Percentiles rank a stretch among this genome's conserved stretches.
These are phyloP conservation scores for Lepus americanus DNA, from an alignment of 2,113 vertebrate genomes.

Conservation along the genomic window DNA sequence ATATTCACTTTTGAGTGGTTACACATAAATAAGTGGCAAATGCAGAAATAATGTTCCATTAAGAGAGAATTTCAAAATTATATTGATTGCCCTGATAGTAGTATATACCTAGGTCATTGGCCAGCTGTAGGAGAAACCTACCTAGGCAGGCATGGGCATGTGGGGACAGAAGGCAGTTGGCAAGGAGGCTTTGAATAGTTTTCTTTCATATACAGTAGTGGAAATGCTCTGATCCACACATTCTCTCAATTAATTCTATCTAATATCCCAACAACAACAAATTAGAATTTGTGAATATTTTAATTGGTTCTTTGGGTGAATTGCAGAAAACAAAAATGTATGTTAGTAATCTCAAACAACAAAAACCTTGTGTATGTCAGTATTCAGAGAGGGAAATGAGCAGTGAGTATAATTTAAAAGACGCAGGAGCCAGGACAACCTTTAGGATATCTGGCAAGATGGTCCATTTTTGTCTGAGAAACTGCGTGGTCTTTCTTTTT, in stretches of 20 bases:
- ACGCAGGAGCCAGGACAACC: neutral
- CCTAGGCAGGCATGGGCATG: neutral
- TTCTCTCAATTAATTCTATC: slow-evolving; percentile 41
- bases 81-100: neutral
- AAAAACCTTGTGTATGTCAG: neutral
- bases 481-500: neutral
- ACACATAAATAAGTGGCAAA: neutral
- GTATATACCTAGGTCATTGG: neutral
- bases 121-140: neutral
- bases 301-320: neutral
- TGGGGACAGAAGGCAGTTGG: neutral
- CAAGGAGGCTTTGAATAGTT: neutral
- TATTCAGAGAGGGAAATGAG: neutral
- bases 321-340: neutral
- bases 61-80: neutral
- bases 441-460: neutral
- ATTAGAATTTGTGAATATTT: slow-evolving; percentile 36
- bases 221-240: neutral
- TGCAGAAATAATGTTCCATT: neutral
- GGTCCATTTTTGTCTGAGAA: neutral
- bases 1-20: neutral
- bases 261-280: slow-evolving; percentile 8
- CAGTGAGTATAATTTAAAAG: neutral
- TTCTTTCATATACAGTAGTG: neutral
- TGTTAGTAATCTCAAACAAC: neutral